Base-by-base conservation (phyloP, 2,888 invertebrate species). In the Hypercompe scribonia region DNA sequence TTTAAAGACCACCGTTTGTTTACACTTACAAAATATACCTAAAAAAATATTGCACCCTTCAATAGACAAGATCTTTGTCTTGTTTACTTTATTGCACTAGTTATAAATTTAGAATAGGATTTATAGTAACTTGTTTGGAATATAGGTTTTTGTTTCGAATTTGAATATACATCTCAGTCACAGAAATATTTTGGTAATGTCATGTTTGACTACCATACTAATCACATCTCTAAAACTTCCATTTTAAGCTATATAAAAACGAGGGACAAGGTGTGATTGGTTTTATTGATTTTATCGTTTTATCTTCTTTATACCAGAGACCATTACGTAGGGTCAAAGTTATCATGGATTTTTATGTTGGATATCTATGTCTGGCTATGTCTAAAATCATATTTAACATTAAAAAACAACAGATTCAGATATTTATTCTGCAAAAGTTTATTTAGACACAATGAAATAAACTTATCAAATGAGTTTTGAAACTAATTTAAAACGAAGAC, bases 11-110 rank as follows among this genome's bases (percentile, higher is more conserved):
- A 21, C n/a, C 34, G 2, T 31, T 36, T 24, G 1, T 36, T 36
- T n/a, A 24, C 2, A 24, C 36, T 36, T 28, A 42, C 39, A 71
- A 63, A 42, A 70, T 66, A 66, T 46, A 54, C 50, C 50, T 21
- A 61, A 74, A 78, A n/a, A 81, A 79, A 77, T 84, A 83, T 84
- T 84, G 85, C 85, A 84, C 82, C 61, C 34, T 75, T 70, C 70
- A 70, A 72, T 34, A 72, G 70, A 69, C 72, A 58, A 10, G 31
- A 28, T 73, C 70, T 73, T 75, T 75, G 74, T 74, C 24, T 64
- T 46, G 66, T 71, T 63, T 68, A 68, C n/a, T 54, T 58, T 74
- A 74, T 74, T 74, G 74, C 71, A 74, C 74, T 65, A 70, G 66
- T 36, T 36, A 58, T 65, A 70, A n/a, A 70, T 68, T 54, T 68